Evolutionary conservation across 2,113 vertebrate genomes (phyloP).

Genomic region (Lathamus discolor): DNA sequence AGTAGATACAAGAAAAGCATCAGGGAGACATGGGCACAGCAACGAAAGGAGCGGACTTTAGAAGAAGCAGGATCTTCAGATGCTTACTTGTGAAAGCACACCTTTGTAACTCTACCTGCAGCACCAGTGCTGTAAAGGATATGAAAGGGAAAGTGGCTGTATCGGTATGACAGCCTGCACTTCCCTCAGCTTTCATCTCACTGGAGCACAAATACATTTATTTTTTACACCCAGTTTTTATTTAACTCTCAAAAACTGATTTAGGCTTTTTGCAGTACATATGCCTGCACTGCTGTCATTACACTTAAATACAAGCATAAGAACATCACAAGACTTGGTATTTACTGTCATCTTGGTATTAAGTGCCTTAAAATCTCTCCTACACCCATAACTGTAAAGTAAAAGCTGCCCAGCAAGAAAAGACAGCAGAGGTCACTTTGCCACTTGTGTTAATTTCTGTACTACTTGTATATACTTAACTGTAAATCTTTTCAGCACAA

Average conservation of each 20-base stretch:
- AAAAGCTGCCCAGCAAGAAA: background rate
- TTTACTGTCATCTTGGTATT: background rate
- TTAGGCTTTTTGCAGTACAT: background rate
- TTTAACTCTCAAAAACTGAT: background rate
- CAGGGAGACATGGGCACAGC: accelerated
- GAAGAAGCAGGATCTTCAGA: background rate
- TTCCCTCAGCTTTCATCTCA: background rate
- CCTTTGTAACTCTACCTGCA: background rate
- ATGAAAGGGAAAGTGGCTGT: background rate
- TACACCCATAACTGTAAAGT: background rate
- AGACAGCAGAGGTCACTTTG: background rate
- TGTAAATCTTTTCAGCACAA: background rate
- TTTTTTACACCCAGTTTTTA: background rate
- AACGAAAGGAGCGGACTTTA: background rate
- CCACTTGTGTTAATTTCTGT: background rate
- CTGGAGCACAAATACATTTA: background rate
- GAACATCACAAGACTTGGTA: background rate
- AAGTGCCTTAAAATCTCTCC: background rate
- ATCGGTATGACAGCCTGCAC: background rate
- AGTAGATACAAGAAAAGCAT: background rate
- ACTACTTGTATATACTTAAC: background rate
- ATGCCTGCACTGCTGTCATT: background rate
- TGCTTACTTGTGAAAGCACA: background rate
- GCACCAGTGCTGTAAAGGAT: background rate
- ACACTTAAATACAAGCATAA: background rate